A percentile compares a stretch with the other conserved stretches of the same genome.
These are phyloP conservation scores for Muntiacus reevesi DNA, from an alignment of 2,113 vertebrate species.

Conservation along the genomic window DNA sequence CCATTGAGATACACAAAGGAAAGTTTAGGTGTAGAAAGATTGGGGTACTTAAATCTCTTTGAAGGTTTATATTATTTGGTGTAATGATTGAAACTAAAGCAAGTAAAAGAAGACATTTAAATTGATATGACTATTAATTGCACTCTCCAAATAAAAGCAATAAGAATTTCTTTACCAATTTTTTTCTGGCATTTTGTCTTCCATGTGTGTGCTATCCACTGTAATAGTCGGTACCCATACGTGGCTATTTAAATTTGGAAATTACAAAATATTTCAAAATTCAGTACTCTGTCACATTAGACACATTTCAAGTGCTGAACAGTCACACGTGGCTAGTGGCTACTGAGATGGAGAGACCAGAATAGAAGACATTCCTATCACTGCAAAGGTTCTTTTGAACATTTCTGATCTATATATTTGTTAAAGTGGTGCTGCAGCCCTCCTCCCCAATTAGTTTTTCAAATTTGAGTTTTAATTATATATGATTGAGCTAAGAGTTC, in stretches of 20 bases:
- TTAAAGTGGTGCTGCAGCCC: neutral
- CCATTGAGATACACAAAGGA: neutral
- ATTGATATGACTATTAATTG: neutral
- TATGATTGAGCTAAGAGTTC: neutral
- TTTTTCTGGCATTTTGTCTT: constrained; percentile 10
- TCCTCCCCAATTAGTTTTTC: neutral
- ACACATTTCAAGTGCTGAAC: neutral
- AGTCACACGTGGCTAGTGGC: neutral
- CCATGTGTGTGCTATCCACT: neutral
- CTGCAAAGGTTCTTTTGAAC: neutral
- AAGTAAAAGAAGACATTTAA: neutral
- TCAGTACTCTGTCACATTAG: neutral
- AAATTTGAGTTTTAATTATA: neutral
- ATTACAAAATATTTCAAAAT: neutral
- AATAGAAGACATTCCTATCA: neutral
- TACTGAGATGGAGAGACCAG: neutral
- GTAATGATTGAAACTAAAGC: neutral
- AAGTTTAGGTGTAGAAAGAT: neutral
- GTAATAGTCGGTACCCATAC: neutral
- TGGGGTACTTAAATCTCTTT: neutral
- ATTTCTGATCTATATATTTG: neutral
- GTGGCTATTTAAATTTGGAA: constrained; percentile 1
- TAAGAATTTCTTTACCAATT: neutral
- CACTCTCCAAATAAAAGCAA: neutral
- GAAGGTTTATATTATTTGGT: neutral